Conservation (phyloP, 2,797 vertebrate species). For the Centropyge bicolor region DNA sequence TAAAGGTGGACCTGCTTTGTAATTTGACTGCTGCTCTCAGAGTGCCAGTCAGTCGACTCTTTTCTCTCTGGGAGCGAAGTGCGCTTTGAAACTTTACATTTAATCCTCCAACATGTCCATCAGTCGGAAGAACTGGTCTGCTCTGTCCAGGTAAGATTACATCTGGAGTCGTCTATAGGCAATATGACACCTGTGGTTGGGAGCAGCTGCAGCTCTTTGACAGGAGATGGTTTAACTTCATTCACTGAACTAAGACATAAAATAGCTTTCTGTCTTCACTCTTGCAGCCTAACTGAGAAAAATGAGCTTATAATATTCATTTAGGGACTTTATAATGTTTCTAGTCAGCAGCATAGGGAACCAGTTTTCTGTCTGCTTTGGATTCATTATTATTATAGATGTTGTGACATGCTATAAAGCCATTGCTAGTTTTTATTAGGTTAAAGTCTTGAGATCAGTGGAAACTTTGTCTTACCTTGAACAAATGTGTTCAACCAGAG, state of each 20-base stretch:
- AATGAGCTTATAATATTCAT: background rate
- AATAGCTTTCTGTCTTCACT: background rate
- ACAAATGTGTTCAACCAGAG: background rate
- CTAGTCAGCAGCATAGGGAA: background rate
- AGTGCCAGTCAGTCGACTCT: conserved; percentile 34
- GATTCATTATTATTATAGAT: background rate
- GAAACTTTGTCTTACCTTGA: background rate
- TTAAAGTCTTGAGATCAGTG: background rate
- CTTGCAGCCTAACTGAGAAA: background rate
- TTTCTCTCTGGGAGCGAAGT: conserved; percentile 1
- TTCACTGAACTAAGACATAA: background rate
- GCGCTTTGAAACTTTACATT: conserved; percentile 17
- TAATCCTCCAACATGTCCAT: conserved; percentile 84
- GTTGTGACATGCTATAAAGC: background rate
- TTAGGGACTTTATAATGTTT: background rate
- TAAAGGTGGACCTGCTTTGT: conserved; percentile 87
- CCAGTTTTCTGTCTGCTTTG: background rate
- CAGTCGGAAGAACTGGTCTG: conserved; percentile 92
- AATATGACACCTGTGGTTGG: conserved; percentile 12
- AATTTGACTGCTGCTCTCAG: conserved; percentile 48
- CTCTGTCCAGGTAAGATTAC: conserved; percentile 92
- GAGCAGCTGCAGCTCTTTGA: conserved; percentile 16
- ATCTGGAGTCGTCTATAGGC: background rate
- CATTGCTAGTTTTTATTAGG: background rate
- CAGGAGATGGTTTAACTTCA: background rate